Conservation (phyloP, 2,888 invertebrate species). For the Trypoxylon attenuatum region DNA sequence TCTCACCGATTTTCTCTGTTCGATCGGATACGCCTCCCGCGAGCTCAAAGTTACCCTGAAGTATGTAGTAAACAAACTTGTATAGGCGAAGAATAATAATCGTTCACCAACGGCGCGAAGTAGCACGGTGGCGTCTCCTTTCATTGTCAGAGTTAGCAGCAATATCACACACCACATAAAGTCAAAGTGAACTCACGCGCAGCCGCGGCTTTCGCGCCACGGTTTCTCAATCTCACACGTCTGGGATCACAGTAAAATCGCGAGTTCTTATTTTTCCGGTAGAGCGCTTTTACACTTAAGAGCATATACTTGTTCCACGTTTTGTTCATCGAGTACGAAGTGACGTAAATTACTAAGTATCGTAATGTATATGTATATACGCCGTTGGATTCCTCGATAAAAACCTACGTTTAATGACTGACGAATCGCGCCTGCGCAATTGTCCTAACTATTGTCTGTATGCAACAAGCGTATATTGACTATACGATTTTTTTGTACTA, state of each 20-base stretch:
- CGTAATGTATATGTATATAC: conserved; percentile 26
- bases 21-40: conserved; percentile 15
- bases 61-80: conserved; percentile 35
- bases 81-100: conserved; percentile 32
- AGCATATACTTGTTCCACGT: conserved; percentile 51
- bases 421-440: conserved; percentile 70
- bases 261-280: conserved; percentile 41
- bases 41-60: conserved; percentile 41
- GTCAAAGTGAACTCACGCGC: conserved; percentile 17
- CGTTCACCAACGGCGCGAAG: no score
- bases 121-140: not conserved
- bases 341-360: conserved; percentile 27
- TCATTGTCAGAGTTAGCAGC: conserved; percentile 22
- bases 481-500: conserved; percentile 61
- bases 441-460: conserved; percentile 66
- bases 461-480: conserved; percentile 67
- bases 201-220: conserved; percentile 44
- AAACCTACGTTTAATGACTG: conserved; percentile 48
- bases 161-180: conserved; percentile 42
- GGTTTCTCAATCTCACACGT: conserved; percentile 50
- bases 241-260: conserved; percentile 65
- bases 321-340: conserved; percentile 46
- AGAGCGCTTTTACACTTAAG: conserved; percentile 16
- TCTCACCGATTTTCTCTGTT: no score
- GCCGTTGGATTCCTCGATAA: conserved; percentile 39